A percentile compares a stretch with the other conserved stretches of the same genome.
Evolutionary conservation across 2,888 invertebrate species (phyloP).

Genomic region (Caenorhabditis panamensis): DNA sequence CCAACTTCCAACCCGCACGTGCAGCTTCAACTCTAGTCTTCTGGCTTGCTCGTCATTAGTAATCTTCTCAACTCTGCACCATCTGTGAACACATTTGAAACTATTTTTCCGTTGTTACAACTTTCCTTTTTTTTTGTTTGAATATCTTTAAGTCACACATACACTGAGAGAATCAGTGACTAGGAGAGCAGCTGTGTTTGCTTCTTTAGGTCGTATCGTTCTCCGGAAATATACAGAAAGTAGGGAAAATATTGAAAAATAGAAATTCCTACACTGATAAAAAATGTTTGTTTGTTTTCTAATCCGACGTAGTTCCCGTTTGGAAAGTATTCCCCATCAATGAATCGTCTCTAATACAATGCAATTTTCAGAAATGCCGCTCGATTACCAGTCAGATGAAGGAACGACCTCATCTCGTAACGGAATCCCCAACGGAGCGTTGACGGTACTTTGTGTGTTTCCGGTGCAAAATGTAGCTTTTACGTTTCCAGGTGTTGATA

Average conservation of each 20-base stretch:
- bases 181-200: neutral
- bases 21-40: neutral
- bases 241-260: neutral
- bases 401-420: slow-evolving; percentile 51
- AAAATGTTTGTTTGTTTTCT: neutral
- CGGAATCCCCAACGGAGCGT: slow-evolving; percentile 69
- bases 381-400: slow-evolving; percentile 60
- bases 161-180: too few species aligned
- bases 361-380: slow-evolving; percentile 59
- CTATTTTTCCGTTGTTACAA: neutral
- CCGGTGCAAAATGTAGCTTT: neutral
- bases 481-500: slow-evolving; percentile 46
- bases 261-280: neutral
- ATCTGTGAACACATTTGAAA: neutral
- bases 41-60: neutral
- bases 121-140: neutral
- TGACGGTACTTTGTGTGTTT: slow-evolving; percentile 49
- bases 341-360: neutral
- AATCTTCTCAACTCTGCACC: slow-evolving; percentile 9
- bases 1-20: neutral
- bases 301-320: neutral
- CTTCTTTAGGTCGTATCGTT: neutral
- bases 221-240: neutral
- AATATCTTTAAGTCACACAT: too few species aligned
- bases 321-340: neutral